These are phyloP conservation scores for Polypterus senegalus DNA, from an alignment of 2,113 vertebrate species.

Conservation along the genomic window DNA sequence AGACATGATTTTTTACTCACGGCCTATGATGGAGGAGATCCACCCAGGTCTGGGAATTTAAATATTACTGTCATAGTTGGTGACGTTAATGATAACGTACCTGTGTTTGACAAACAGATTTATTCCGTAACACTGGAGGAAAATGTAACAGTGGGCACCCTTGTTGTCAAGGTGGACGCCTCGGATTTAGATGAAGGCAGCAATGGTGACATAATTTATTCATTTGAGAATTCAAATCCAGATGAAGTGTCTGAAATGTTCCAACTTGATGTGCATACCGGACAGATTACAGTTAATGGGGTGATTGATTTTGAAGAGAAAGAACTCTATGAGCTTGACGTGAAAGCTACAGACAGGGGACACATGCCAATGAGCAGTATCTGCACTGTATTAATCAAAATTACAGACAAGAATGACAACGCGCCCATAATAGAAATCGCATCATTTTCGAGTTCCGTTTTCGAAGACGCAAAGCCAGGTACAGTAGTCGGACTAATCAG, in stretches of 20 bases:
- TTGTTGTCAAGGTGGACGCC: constrained; percentile 34
- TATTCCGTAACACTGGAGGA: constrained; percentile 22
- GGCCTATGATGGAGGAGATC: constrained; percentile 28
- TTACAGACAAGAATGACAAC: constrained; percentile 13
- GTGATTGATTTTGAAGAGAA: constrained; percentile 10
- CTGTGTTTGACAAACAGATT: constrained; percentile 30
- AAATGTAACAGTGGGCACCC: constrained; percentile 19
- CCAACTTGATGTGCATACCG: constrained; percentile 15
- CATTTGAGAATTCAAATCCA: constrained; percentile 29
- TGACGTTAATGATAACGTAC: constrained; percentile 34
- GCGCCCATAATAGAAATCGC: constrained; percentile 12
- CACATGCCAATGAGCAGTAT: not conserved
- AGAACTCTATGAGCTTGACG: constrained; percentile 10
- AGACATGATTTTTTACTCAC: constrained; percentile 25
- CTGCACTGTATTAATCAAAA: constrained; percentile 1
- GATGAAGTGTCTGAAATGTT: constrained; percentile 23
- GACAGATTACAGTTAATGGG: constrained; percentile 12
- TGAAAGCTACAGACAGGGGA: constrained; percentile 12
- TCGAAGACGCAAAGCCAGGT: constrained; percentile 5
- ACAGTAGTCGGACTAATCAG: constrained; percentile 8
- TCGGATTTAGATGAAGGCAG: constrained; percentile 40
- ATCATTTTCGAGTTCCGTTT: constrained; percentile 4
- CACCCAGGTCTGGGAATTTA: constrained; percentile 20
- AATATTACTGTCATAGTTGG: constrained; percentile 22
- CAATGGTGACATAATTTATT: constrained; percentile 38